Percentiles rank a stretch among this genome's conserved stretches.
These are phyloP conservation scores for Trichonephila clavata DNA, from an alignment of 1,140 invertebrate genomes.

Conservation along the genomic window DNA sequence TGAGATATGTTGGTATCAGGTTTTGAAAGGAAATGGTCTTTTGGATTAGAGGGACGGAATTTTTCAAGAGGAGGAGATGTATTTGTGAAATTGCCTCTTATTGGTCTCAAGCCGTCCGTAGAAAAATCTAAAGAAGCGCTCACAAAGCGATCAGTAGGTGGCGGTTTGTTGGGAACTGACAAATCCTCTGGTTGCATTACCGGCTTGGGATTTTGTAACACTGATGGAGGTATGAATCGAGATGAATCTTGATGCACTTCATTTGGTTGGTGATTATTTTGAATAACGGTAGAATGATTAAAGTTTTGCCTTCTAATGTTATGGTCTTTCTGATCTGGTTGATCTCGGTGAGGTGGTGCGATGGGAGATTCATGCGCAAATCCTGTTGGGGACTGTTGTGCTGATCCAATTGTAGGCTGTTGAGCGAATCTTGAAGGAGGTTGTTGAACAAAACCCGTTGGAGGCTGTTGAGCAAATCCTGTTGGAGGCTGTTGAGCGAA, in stretches of 20 bases:
- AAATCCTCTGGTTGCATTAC: slow-evolving; percentile 37
- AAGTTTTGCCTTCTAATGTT: slow-evolving; percentile 5
- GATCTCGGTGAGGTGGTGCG: neutral
- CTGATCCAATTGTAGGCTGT: neutral
- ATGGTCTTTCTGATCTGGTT: neutral
- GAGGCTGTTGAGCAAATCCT: neutral
- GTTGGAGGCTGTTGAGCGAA: neutral
- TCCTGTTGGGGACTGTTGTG: neutral
- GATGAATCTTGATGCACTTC: neutral
- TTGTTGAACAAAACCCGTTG: neutral
- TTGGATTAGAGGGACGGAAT: neutral
- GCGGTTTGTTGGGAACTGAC: neutral
- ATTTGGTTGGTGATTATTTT: slow-evolving; percentile 13
- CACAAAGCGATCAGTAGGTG: slow-evolving; percentile 41
- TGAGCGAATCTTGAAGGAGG: neutral
- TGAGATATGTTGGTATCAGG: neutral
- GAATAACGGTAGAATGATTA: neutral
- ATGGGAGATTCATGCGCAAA: neutral
- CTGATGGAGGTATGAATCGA: neutral
- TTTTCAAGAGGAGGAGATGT: slow-evolving; percentile 45
- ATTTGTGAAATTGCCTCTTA: slow-evolving; percentile 1
- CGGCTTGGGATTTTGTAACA: slow-evolving; percentile 32
- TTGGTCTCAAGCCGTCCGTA: slow-evolving; percentile 28
- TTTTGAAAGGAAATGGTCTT: neutral
- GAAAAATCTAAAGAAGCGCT: slow-evolving; percentile 15